Conservation (phyloP, 2,113 vertebrate species). For the Poeciliopsis retropinna region DNA sequence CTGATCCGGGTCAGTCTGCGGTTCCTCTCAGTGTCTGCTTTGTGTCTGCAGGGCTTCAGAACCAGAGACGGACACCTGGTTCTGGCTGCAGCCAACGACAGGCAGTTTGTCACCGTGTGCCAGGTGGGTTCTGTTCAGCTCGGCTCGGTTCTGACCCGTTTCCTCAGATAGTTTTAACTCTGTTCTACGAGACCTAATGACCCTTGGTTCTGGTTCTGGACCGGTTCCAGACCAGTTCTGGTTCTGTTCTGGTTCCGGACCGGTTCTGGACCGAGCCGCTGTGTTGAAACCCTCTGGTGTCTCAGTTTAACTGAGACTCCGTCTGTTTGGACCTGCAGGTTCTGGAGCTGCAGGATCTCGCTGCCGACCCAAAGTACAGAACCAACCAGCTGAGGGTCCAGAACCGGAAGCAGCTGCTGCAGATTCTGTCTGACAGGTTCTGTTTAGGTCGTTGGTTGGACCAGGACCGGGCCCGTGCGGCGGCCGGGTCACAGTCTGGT, state of each 20-base stretch:
- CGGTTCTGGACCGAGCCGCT: too few relatives aligned
- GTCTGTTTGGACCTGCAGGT: constrained; percentile 77
- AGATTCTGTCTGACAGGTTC: constrained; percentile 84
- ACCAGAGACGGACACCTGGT: constrained; percentile 90
- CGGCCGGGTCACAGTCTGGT: not conserved
- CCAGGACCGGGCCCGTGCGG: not conserved
- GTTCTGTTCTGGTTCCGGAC: too few relatives aligned
- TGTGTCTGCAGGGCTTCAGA: constrained; percentile 84
- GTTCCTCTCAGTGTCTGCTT: not conserved
- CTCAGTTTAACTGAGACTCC: not conserved
- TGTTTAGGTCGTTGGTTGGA: not conserved
- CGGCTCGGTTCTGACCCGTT: not conserved
- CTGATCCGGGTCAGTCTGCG: too few relatives aligned
- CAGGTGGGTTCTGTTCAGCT: constrained; percentile 77
- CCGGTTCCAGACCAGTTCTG: too few relatives aligned
- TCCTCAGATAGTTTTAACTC: not conserved
- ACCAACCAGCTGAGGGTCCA: constrained; percentile 89
- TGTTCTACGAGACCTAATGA: not conserved
- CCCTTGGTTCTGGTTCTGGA: not conserved
- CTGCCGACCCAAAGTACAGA: constrained; percentile 83
- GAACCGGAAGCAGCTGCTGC: constrained; percentile 86
- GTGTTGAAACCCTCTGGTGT: not conserved
- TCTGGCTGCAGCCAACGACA: constrained; percentile 90
- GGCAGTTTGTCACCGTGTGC: constrained; percentile 88
- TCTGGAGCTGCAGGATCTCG: constrained; percentile 82